Conservation (phyloP, 1,140 invertebrate species). For the Caenorhabditis inopinata region DNA sequence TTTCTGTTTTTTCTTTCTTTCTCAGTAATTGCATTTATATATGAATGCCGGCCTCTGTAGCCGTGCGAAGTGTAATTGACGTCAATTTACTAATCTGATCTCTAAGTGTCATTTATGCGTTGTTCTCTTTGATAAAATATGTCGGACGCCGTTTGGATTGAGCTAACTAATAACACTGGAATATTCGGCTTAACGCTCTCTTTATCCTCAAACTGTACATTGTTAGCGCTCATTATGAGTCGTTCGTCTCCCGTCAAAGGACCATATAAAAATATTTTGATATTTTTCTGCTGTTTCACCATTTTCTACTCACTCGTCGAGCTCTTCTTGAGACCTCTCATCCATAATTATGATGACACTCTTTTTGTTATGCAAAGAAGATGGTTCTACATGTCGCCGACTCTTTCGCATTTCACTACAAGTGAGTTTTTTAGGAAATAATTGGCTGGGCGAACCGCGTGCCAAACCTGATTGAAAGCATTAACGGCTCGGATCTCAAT, state of each 20-base stretch:
- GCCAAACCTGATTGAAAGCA: no score
- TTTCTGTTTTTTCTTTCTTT: no score
- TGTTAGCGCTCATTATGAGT: background rate
- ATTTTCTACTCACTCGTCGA: background rate
- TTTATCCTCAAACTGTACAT: background rate
- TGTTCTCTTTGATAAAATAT: background rate
- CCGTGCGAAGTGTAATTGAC: no score
- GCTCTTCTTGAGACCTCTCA: background rate
- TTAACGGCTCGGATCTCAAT: no score
- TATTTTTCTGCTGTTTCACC: background rate
- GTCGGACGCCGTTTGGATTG: background rate
- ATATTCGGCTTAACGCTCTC: background rate
- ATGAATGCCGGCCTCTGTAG: no score
- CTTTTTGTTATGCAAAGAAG: background rate
- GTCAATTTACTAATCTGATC: no score
- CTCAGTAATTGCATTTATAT: no score
- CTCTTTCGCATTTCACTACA: background rate
- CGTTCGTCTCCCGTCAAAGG: background rate
- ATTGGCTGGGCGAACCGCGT: no score
- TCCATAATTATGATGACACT: conserved; percentile 5
- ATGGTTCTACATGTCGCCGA: background rate
- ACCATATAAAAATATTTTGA: background rate
- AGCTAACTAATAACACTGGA: background rate
- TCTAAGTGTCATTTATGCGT: no score
- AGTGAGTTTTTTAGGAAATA: no score